Evolutionary conservation across 2,797 vertebrate genomes (phyloP).

Genomic region (Spondyliosoma cantharus): DNA sequence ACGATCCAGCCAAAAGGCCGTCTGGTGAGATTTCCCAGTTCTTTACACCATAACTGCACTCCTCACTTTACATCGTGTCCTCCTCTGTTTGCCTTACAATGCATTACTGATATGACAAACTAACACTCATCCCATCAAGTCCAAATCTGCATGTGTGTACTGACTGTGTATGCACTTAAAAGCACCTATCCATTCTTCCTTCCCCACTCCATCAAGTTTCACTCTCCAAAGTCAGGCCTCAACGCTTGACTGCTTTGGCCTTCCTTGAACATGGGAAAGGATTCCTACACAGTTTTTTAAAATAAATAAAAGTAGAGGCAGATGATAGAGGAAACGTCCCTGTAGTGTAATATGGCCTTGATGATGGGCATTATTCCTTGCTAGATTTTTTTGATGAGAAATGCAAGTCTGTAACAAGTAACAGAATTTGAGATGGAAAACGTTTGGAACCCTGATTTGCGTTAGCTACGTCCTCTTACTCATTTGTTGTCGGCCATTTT

Average conservation of each 20-base stretch:
- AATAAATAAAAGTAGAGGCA: background rate
- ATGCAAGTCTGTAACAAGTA: background rate
- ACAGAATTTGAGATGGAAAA: background rate
- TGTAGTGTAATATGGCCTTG: too few relatives aligned
- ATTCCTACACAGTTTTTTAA: conserved; percentile 1
- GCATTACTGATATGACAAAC: conserved; percentile 5
- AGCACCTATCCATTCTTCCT: conserved; percentile 4
- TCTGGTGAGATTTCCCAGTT: conserved; percentile 86
- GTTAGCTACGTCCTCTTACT: background rate
- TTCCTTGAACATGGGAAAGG: conserved; percentile 2
- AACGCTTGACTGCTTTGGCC: background rate
- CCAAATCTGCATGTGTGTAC: conserved; percentile 28
- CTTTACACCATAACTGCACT: background rate
- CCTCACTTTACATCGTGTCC: background rate
- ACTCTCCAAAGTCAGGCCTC: background rate
- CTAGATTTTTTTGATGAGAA: background rate
- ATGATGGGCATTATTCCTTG: background rate
- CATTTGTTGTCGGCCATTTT: conserved; percentile 19
- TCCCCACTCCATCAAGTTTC: conserved; percentile 7
- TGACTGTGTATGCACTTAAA: conserved; percentile 13
- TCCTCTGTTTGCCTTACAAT: conserved; percentile 14
- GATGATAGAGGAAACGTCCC: background rate
- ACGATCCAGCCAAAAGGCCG: conserved; percentile 98
- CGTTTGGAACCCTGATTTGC: conserved; percentile 13
- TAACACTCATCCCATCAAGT: conserved; percentile 11